Percentiles rank a stretch among this genome's conserved stretches.
These are phyloP conservation scores for Seriola dumerili DNA, from an alignment of 2,113 vertebrate genomes.

Conservation along the genomic window DNA sequence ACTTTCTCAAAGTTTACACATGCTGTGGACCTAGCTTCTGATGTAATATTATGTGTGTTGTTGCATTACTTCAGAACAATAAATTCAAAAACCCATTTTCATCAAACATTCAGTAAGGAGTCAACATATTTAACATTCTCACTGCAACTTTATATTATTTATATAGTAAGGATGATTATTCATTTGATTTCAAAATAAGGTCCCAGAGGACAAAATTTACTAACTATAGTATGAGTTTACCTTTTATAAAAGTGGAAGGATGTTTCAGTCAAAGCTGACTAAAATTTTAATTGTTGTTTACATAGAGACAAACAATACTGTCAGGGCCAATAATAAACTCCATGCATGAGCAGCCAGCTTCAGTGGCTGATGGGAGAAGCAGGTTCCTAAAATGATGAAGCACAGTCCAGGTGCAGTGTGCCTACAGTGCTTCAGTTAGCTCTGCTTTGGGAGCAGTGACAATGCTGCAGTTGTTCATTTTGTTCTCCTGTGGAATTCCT, in stretches of 20 bases:
- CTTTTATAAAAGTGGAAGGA: too few species aligned
- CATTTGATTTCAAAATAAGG: conserved; percentile 2
- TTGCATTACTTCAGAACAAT: background rate
- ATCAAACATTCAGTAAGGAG: conserved; percentile 10
- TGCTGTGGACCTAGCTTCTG: background rate
- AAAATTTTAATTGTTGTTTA: background rate
- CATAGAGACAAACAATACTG: background rate
- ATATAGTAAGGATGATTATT: background rate
- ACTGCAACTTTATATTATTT: conserved; percentile 1
- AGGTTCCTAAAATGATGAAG: conserved; percentile 11
- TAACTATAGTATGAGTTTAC: background rate
- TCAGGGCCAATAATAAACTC: background rate
- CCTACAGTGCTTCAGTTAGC: conserved; percentile 12
- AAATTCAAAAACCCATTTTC: background rate
- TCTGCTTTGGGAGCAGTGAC: conserved; percentile 23
- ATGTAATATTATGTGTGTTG: background rate
- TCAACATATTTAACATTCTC: conserved; percentile 17
- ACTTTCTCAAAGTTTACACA: background rate
- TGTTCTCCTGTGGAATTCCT: conserved; percentile 41
- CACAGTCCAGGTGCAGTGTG: background rate
- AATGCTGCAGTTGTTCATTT: conserved; percentile 36
- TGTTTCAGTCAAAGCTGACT: background rate
- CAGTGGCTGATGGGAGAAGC: background rate
- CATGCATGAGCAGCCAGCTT: background rate
- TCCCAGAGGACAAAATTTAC: background rate